Percentiles rank a stretch among this genome's conserved stretches.
Conservation (phyloP, 2,113 vertebrate genomes). For the Myocastor coypus region DNA sequence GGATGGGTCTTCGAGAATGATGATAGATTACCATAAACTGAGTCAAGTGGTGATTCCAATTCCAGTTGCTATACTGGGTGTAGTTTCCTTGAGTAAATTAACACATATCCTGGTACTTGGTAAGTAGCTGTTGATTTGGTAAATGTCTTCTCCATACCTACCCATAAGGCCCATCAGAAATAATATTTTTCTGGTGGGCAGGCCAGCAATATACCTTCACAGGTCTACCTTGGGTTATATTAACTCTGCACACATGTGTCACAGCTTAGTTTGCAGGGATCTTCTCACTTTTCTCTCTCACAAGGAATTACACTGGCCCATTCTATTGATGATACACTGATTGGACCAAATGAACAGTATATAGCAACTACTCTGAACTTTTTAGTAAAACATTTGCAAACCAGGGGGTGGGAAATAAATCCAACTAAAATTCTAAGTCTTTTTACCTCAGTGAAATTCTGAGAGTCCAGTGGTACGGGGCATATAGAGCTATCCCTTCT, state of each 20-base stretch:
- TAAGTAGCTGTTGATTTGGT: background rate
- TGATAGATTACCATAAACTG: background rate
- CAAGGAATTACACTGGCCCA: background rate
- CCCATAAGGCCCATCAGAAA: background rate
- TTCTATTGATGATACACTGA: background rate
- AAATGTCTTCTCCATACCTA: background rate
- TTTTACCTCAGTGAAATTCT: background rate
- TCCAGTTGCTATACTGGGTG: background rate
- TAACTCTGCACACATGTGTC: background rate
- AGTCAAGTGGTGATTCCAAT: background rate
- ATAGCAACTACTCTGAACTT: background rate
- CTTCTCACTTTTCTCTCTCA: background rate
- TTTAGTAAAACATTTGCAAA: background rate
- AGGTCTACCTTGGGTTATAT: background rate
- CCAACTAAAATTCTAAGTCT: background rate
- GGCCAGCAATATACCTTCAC: background rate
- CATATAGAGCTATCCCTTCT: background rate
- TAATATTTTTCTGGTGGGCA: background rate
- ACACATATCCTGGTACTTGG: background rate
- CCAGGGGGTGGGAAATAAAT: background rate
- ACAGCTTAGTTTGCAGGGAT: background rate
- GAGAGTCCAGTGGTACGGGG: background rate
- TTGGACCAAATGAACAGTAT: background rate
- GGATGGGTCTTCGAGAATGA: background rate
- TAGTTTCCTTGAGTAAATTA: background rate